phyloP scores from a whole-genome alignment of 2,113 vertebrate species.

The Romanogobio albipinnatus region DNA sequence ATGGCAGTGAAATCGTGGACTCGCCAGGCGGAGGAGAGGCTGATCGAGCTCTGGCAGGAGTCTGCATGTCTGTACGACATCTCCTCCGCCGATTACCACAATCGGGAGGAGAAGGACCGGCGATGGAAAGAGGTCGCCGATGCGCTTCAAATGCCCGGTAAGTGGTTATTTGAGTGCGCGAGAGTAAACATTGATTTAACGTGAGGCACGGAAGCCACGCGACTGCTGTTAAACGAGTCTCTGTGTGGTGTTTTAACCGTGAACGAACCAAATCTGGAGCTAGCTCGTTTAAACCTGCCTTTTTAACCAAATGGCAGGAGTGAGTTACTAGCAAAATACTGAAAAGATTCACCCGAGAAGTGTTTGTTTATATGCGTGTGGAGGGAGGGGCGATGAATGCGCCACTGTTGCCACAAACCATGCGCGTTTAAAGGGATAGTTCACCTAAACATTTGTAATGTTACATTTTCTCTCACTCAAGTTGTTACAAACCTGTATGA shows the following conservation, averaged over 20 bases:
- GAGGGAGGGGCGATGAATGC: too few species aligned
- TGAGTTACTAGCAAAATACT: too few species aligned
- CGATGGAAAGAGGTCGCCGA: neutral
- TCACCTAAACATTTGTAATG: too few species aligned
- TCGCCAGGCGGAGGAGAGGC: neutral
- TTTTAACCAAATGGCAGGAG: neutral
- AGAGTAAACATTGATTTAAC: neutral
- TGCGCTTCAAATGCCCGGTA: neutral
- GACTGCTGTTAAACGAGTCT: neutral
- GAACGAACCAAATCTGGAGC: neutral
- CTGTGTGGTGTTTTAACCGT: neutral
- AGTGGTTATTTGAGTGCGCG: neutral
- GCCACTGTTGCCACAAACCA: too few species aligned
- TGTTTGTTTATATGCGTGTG: too few species aligned
- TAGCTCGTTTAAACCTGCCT: neutral
- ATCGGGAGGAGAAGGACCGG: neutral
- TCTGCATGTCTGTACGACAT: constrained; percentile 16
- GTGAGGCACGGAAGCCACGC: neutral
- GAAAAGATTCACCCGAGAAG: neutral
- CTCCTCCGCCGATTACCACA: neutral
- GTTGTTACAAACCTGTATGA: too few species aligned
- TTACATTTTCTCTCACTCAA: too few species aligned
- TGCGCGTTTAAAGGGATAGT: too few species aligned
- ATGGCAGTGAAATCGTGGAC: neutral
- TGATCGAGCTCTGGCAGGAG: constrained; percentile 9